phyloP scores from a whole-genome alignment of 2,113 vertebrate genomes.

The human (Homo sapiens) region GRCh38 chrX:33414001-33414500 shows the following conservation, averaged over 20 bases:
- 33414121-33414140: background rate
- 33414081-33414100: background rate
- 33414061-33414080: background rate
- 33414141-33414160: background rate
- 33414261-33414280: background rate
- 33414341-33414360: background rate
- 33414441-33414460: background rate
- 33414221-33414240: background rate
- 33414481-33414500: background rate
- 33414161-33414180: background rate
- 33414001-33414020: background rate
- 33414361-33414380: background rate
- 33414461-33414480: background rate
- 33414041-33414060: background rate
- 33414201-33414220: background rate
- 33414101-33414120: background rate
- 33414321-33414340: background rate
- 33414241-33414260: background rate
- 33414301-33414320: background rate
- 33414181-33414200: conserved; percentile 5
- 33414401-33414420: background rate
- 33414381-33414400: background rate
- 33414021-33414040: background rate
- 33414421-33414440: background rate
- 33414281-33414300: background rate